Evolutionary conservation across 2,113 vertebrate species (phyloP).

Genomic region (Orycteropus afer): DNA sequence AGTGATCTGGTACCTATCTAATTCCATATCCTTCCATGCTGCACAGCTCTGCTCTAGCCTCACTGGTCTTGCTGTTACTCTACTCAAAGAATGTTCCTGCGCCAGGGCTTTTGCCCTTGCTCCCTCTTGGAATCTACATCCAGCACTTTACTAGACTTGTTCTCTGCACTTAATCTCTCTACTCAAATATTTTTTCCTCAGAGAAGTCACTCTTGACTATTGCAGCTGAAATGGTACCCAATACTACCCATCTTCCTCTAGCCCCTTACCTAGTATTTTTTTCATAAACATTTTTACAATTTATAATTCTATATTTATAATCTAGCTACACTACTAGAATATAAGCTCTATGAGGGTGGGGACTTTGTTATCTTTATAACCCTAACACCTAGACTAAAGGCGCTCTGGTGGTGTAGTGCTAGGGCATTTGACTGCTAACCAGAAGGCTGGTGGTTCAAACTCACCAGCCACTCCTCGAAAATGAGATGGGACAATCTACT

Average conservation of each 20-base stretch:
- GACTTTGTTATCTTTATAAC: slow-evolving; percentile 40
- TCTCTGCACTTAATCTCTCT: slow-evolving; percentile 9
- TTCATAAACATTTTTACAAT: neutral
- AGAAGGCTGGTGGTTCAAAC: too few relatives aligned
- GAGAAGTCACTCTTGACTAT: neutral
- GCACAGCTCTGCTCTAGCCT: neutral
- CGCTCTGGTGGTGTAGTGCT: too few relatives aligned
- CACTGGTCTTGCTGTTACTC: neutral
- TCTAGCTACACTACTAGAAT: slow-evolving; percentile 18
- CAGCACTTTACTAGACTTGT: neutral
- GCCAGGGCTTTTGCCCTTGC: neutral
- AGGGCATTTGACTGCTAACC: too few relatives aligned
- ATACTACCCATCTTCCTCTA: neutral
- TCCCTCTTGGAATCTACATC: neutral
- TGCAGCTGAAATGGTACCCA: neutral
- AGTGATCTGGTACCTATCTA: neutral
- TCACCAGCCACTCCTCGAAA: too few relatives aligned
- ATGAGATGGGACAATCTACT: too few relatives aligned
- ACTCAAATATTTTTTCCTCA: neutral
- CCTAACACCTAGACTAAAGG: neutral
- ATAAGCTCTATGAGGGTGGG: neutral
- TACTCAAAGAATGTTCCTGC: neutral
- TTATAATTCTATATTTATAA: slow-evolving; percentile 9
- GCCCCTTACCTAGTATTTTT: neutral
- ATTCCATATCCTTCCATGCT: neutral